These are phyloP conservation scores for Synergus itoensis DNA, from an alignment of 2,888 invertebrate genomes.

Conservation along the genomic window DNA sequence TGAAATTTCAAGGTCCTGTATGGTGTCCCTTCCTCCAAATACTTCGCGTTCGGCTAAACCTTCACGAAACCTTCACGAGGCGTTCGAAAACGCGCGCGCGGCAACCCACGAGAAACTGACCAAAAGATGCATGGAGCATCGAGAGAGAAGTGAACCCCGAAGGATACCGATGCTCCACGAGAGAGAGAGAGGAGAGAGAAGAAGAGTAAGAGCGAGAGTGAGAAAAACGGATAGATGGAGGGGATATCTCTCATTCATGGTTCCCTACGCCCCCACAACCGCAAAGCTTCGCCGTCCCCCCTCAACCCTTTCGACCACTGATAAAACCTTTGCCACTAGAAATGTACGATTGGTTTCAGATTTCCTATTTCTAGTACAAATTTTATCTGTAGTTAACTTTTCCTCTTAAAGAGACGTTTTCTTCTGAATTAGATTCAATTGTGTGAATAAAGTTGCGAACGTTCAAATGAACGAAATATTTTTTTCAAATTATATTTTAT, in stretches of 20 bases:
- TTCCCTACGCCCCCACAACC: constrained; percentile 65
- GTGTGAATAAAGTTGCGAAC: too few relatives aligned
- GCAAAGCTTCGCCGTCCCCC: constrained; percentile 50
- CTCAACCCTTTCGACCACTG: constrained; percentile 27
- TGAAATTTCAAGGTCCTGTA: constrained; percentile 38
- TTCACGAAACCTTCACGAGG: constrained; percentile 35
- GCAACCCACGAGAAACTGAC: constrained; percentile 70
- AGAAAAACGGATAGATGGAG: constrained; percentile 56
- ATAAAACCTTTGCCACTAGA: constrained; percentile 20
- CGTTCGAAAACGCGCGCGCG: constrained; percentile 62
- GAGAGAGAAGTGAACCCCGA: constrained; percentile 70
- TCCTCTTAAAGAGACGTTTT: background rate
- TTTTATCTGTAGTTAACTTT: background rate
- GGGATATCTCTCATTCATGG: constrained; percentile 72
- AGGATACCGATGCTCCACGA: constrained; percentile 58
- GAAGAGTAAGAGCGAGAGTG: constrained; percentile 47
- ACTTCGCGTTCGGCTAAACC: constrained; percentile 27
- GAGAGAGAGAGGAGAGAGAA: constrained; percentile 57
- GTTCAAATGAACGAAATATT: too few relatives aligned
- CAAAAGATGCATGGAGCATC: constrained; percentile 67
- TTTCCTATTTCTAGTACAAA: background rate
- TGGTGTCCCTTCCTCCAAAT: constrained; percentile 38
- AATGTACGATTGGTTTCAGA: background rate
- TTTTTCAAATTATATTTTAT: too few relatives aligned
- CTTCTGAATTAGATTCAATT: too few relatives aligned